Evolutionary conservation across 1,140 invertebrate species (phyloP), one percentile per base, ranked within the genome.

Genomic region (Drosophila pruinosa): DNA sequence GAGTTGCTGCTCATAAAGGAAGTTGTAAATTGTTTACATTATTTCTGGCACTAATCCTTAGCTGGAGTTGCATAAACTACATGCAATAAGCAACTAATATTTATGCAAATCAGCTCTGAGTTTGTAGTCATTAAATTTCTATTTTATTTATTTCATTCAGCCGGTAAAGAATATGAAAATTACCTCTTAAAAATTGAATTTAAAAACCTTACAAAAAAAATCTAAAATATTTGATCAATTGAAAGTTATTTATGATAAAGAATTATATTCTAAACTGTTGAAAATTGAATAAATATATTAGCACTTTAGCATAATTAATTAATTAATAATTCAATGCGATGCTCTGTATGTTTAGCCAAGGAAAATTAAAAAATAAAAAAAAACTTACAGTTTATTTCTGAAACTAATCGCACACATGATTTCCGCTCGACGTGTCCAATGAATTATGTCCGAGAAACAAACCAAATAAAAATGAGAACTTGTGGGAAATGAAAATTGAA

Each of bases 321-420:
- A 34, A n/a, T 34, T 34, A 34, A 34, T 34, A 34, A 34, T 12
- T 10, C 31, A 34, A 12, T n/a, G 4, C n/a, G n/a, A n/a, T 38
- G 12, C 34, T 4, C 0, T 14, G 8, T 19, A 17, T 21, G 15
- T 41, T 17, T 3, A 43, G 2, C 2, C 2, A 26, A 7, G 1
- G 1, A 0, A 7, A 7, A 26, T 7, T 6, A 2, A 7, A 26
- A 26, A 14, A 15, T 15, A 6, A 39, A 15, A 15, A n/a, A 22
- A 31, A 34, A 26, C 24, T 4, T 38, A 26, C 17, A 48, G 69
- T 78, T 74, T 71, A 64, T 78, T 79, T 79, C 67, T 70, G 56
- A 80, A 85, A 70, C 72, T 65, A 57, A 64, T 56, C 73, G 64
- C 64, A 85, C 63, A 85, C 85, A 85, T 63, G 53, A 86, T 80